A percentile compares a stretch with the other conserved stretches of the same genome.
phyloP scores from a whole-genome alignment of 2,888 invertebrate genomes.

The Camponotus fellah region DNA sequence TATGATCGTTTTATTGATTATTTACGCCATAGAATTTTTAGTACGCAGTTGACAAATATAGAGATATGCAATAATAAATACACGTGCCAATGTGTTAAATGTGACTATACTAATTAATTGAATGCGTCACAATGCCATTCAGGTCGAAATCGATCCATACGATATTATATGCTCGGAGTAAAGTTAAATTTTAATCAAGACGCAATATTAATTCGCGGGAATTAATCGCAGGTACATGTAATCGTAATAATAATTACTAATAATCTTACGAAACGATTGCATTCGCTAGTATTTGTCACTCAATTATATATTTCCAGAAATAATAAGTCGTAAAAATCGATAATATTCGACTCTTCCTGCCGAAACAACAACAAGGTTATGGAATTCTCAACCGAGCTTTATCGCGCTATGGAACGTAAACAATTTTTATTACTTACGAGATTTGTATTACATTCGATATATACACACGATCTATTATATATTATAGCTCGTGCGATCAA shows the following conservation, averaged over 20 bases:
- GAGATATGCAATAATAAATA: background rate
- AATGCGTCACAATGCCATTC: background rate
- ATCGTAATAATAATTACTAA: background rate
- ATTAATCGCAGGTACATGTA: background rate
- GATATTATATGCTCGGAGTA: background rate
- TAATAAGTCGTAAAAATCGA: background rate
- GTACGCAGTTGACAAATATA: background rate
- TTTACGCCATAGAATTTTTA: background rate
- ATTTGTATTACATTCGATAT: background rate
- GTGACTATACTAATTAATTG: background rate
- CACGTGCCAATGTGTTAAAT: background rate
- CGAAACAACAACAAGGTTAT: background rate
- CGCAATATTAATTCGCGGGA: background rate
- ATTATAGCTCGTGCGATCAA: background rate
- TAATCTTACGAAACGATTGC: background rate
- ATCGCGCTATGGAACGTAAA: background rate
- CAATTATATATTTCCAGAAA: background rate
- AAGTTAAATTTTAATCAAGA: background rate
- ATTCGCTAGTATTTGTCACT: background rate
- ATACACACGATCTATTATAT: background rate
- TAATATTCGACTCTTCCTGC: background rate
- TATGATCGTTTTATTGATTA: background rate
- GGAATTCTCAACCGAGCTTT: background rate
- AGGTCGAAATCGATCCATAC: background rate
- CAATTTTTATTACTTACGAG: background rate